A percentile compares a stretch with the other conserved stretches of the same genome.
Conservation (phyloP, 92 coral and sea anemone species). For the Porites rus region DNA sequence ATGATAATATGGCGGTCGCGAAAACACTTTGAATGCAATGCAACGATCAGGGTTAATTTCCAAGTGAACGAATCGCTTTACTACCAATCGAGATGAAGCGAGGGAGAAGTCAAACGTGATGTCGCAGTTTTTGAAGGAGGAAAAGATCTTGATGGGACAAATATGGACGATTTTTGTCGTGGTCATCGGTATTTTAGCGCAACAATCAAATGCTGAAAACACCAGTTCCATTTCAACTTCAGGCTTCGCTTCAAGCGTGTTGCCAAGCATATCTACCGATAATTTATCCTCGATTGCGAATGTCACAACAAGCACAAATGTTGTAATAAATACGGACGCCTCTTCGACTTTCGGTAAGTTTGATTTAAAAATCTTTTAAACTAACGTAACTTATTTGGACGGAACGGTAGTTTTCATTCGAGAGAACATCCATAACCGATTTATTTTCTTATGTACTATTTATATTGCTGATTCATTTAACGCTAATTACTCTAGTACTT, state of each 20-base stretch:
- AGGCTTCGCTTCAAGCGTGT: slow-evolving; percentile 9
- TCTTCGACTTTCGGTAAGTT: slow-evolving; percentile 27
- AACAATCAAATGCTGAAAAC: slow-evolving; percentile 4
- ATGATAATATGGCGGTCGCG: neutral
- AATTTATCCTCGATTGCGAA: slow-evolving; percentile 4
- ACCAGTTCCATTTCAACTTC: neutral
- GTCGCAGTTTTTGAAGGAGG: slow-evolving; percentile 4
- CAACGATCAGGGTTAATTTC: neutral
- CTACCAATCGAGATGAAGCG: slow-evolving; percentile 32
- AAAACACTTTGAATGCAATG: neutral
- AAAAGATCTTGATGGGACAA: neutral
- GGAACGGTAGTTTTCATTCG: too few relatives aligned
- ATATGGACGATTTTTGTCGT: slow-evolving; percentile 20
- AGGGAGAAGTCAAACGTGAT: slow-evolving; percentile 15
- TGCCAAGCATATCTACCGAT: slow-evolving; percentile 12
- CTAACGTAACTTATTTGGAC: neutral
- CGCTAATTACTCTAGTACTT: neutral
- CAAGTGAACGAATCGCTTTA: slow-evolving; percentile 25
- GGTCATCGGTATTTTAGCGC: neutral
- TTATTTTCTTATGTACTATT: neutral
- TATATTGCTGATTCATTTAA: neutral
- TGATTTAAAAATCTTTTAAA: neutral
- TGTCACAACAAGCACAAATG: neutral
- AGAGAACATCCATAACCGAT: neutral
- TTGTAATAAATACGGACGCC: neutral